Evolutionary conservation across 64 coral and sea anemone genomes (phyloP), one percentile per base, ranked within the genome.

Genomic region (Pocillopora damicornis): DNA sequence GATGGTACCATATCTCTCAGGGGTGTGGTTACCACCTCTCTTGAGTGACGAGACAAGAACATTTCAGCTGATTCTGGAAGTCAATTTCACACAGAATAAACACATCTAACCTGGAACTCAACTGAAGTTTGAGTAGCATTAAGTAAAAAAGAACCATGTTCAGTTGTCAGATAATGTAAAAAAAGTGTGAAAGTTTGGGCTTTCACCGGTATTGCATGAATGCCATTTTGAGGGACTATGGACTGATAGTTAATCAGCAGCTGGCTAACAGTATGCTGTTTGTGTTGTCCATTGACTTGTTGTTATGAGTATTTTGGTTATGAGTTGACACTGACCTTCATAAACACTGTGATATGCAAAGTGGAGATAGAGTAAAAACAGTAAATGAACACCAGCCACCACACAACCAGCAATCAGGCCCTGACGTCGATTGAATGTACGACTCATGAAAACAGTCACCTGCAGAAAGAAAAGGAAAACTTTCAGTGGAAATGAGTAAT

Each of bases 291-390:
- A 78, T 13, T 25, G 10, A 22, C 20, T 69, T 69, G 66, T 9
- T 23, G 8, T 3, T 18, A 66, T 87, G 42, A 7, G 42, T 51
- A 7, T 51, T 51, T 51, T 51, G 42, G 42, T 51, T 51, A 51
- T 51, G 42, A 51, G 58, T 57, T 87, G 45, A n/a, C 59, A 76
- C 93, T 80, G 83, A 95, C 93, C 97, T 95, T 95, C 85, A 87
- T 95, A 92, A 38, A 94, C 92, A 87, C 89, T 92, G 81, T 89
- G 95, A 78, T 94, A 97, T 16, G 94, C 94, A 90, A 97, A 97
- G 74, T 97, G 94, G 58, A 97, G 84, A 22, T 97, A 97, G 1
- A 97, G 37, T 59, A 97, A 92, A 59, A 97, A 97, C 51, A 97
- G 60, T 65, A 97, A 76, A 77, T 97, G 91, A 16, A 97, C 59